Evolutionary conservation across 2,888 invertebrate genomes (phyloP), one percentile per base, ranked within the genome.

Genomic region (Apodemia mormo): DNA sequence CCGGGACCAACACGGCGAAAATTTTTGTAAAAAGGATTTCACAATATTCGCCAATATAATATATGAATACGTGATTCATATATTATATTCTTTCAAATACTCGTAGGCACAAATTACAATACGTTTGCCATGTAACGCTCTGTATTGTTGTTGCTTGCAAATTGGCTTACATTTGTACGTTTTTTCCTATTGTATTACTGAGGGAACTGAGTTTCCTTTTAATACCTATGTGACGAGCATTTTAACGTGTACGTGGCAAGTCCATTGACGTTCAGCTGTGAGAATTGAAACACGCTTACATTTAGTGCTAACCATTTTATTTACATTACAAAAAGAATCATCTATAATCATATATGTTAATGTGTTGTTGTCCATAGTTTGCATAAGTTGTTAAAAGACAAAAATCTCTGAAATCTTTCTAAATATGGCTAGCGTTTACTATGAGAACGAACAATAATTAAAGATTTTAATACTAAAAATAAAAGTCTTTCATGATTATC

Each of bases 171-270:
- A 14, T 29, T 56, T 29, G 10, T 58, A 58, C 22, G 58, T 58
- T 58, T 58, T 58, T 58, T 58, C 58, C 58, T 58, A 58, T 58
- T 58, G 30, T 58, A 58, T 58, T 58, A 58, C 58, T 30, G 58
- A 58, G 58, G 58, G 58, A 58, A 58, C 58, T 58, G 58, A 58
- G 58, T 58, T 58, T 58, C 58, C 58, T 58, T 58, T 58, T 58
- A 58, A 58, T 29, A 58, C 58, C 58, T 29, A 58, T 71, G 65
- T 68, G 69, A 70, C 69, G 66, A 73, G 52, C 72, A 68, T 69
- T 71, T 70, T 73, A 73, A 65, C 73, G 68, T 69, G 74, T 71
- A 68, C 71, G 73, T 70, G 69, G 73, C 67, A 70, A 67, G 66
- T 69, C 45, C 45, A n/a, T 68, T 68, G 68, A 68, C 73, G 68